Conservation (phyloP, 2,797 vertebrate species). For the Pampus argenteus region DNA sequence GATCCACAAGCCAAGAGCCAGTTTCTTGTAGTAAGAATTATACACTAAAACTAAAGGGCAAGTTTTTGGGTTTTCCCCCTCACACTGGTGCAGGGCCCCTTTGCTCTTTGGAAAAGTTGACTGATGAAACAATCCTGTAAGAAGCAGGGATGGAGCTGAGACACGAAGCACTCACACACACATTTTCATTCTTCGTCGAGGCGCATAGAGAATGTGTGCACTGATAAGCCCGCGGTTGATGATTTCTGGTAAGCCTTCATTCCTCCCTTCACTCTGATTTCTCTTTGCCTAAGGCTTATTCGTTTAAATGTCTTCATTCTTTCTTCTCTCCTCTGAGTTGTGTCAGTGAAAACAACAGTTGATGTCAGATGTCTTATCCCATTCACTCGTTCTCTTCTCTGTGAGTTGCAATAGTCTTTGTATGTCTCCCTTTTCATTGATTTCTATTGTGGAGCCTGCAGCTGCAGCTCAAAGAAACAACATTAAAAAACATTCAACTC, state of each 20-base stretch:
- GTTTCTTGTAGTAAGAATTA: background rate
- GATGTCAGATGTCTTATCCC: constrained; percentile 56
- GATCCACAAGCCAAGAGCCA: constrained; percentile 6
- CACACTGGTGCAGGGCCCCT: constrained; percentile 27
- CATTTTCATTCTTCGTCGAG: constrained; percentile 20
- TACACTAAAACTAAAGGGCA: constrained; percentile 2
- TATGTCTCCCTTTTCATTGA: constrained; percentile 60
- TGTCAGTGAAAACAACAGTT: constrained; percentile 49
- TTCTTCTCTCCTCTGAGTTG: constrained; percentile 17
- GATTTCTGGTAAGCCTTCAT: constrained; percentile 49
- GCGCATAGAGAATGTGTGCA: constrained; percentile 16
- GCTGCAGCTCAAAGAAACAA: constrained; percentile 68
- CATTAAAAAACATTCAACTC: constrained; percentile 40
- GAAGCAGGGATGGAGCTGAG: constrained; percentile 46
- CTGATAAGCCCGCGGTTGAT: constrained; percentile 4
- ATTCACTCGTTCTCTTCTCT: constrained; percentile 46
- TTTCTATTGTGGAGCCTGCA: constrained; percentile 68
- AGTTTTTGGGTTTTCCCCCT: constrained; percentile 37
- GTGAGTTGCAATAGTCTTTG: constrained; percentile 52
- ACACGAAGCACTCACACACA: constrained; percentile 36
- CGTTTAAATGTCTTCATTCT: constrained; percentile 22
- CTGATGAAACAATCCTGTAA: constrained; percentile 56
- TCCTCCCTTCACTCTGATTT: constrained; percentile 39
- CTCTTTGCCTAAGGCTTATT: constrained; percentile 6
- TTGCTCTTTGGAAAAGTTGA: constrained; percentile 60